Evolutionary conservation across 2,113 vertebrate genomes (phyloP), one percentile per base, ranked within the genome.

Genomic region (Antigone vipio): DNA sequence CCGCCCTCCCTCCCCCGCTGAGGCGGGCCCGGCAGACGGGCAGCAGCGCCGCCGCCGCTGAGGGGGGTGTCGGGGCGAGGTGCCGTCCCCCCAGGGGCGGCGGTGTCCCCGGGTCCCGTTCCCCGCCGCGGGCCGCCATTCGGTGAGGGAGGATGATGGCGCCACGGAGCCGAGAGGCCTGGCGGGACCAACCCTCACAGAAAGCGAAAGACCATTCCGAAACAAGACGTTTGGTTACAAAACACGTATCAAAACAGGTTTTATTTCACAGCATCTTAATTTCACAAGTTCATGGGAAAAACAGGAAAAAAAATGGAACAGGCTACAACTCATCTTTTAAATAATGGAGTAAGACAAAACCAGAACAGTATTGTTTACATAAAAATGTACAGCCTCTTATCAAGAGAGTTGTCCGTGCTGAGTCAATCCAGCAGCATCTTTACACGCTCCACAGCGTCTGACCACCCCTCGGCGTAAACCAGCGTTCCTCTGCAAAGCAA

Each of bases 241-340:
- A 85, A 72, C n/a, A 2, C 10, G 38, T 95, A 97, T 68, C 60
- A 97, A 98, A 98, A 80, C 58, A 55, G 64, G 8, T 44, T 98
- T 98, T 98, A 98, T 97, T 98, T 97, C 69, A 98, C 96, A 97
- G 96, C 96, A 73, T 91, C 84, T 74, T 50, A 42, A 93, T 76
- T 56, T 81, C 91, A 98, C 94, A 97, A 90, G 52, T 62, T 88
- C 81, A 64, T 75, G 9, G 20, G 38, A n/a, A 22, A 53, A 53
- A 53, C 52, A 53, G 29, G 20, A 22, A 32, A 53, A 74, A 14
- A 12, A 9, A 62, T 8, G 30, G 58, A 91, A 73, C 72, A 30
- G 40, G 64, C 34, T 82, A 97, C 93, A 95, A 34, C 92, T 80
- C 15, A 85, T 69, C 69, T 63, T 93, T 95, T 72, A 96, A 89